Base-by-base conservation (phyloP, 2,888 invertebrate genomes). In the Thymelicus lineola region DNA sequence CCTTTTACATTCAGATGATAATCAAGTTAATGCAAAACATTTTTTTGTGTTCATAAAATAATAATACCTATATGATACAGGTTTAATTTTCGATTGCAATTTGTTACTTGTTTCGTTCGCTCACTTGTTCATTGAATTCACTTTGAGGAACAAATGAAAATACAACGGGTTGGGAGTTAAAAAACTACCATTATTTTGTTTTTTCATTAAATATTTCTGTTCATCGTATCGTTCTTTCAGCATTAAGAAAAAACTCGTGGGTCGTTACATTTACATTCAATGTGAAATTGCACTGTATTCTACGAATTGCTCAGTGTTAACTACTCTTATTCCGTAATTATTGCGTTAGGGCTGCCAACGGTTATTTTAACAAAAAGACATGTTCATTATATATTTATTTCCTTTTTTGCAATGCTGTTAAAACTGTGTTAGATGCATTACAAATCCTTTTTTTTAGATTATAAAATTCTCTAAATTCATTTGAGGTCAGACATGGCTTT, bases 211-310 rank as follows among this genome's bases (percentile, higher is more conserved):
- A 66, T 66, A 66, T 38, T 48, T 59, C 36, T 38, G 36, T 38
- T 57, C 62, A 48, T 62, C 60, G 60, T 61, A 36, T 46, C 38
- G 28, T 28, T 28, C 20, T 5, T 28, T 55, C 55, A 62, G 55
- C 46, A 67, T 55, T 55, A 36, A 45, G 72, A 73, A 73, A 75
- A 76, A 76, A 76, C 73, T 64, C 73, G 76, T 72, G 75, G 73
- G 71, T 69, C 71, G 66, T 60, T 67, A 70, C 75, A 78, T 78
- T 78, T 77, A 74, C 78, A 77, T 78, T 78, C 75, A 78, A 78
- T 78, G 73, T 70, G 67, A 62, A 68, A 63, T 45, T 68, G 42
- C 60, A 74, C 65, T 70, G 20, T 62, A 55, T 66, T 60, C 73
- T 63, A 73, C 69, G 77, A 76, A 76, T 76, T 72, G 71, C 66